Percentiles rank a stretch among this genome's conserved stretches.
Conservation (phyloP, 1,140 invertebrate species). For the Oreohelix idahoensis region DNA sequence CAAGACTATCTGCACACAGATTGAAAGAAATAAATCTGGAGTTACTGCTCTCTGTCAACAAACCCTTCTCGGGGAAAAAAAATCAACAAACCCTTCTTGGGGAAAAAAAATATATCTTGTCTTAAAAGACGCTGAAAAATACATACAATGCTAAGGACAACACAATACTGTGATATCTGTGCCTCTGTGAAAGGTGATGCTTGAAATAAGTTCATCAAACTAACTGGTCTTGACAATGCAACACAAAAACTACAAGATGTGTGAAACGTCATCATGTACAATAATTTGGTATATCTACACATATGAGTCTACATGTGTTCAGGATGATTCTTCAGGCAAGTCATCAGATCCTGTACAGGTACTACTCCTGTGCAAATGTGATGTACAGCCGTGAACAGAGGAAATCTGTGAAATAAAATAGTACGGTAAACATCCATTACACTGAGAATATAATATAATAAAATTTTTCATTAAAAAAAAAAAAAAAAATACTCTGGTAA, state of each 20-base stretch:
- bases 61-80: too few species aligned
- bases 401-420: conserved; percentile 82
- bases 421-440: background rate
- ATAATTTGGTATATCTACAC: background rate
- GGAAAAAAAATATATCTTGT: too few species aligned
- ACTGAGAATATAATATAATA: too few species aligned
- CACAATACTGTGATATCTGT: background rate
- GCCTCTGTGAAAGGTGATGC: background rate
- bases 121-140: too few species aligned
- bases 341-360: conserved; percentile 84
- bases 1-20: too few species aligned
- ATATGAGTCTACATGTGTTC: conserved; percentile 81
- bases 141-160: background rate
- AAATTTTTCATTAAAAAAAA: background rate
- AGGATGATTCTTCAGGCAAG: conserved; percentile 94
- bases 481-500: background rate
- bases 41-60: too few species aligned
- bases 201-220: background rate
- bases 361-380: conserved; percentile 90
- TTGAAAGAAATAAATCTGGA: too few species aligned
- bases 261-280: background rate
- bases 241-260: background rate
- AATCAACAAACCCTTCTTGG: too few species aligned
- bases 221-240: background rate
- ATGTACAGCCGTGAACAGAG: conserved; percentile 96